Evolutionary conservation across 92 coral and sea anemone genomes (phyloP).

Genomic region (Zoanthus gigantus): DNA sequence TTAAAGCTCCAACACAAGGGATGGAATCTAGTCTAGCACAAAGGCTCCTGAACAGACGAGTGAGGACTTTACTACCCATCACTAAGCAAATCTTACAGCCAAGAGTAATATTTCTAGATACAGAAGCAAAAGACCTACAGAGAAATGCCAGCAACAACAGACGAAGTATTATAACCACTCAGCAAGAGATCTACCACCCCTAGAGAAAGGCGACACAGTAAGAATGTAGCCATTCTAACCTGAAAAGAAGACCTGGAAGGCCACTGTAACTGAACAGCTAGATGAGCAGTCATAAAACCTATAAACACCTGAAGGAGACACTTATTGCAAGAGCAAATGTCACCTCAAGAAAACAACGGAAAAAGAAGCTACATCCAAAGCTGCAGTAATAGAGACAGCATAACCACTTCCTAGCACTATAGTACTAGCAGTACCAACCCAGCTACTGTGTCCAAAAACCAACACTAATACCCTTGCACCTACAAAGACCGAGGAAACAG

Average conservation of each 20-base stretch:
- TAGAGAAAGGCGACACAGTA: slow-evolving; percentile 38
- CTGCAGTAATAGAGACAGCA: no score
- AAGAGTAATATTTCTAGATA: not conserved
- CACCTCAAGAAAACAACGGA: slow-evolving; percentile 14
- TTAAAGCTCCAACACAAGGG: slow-evolving; percentile 49
- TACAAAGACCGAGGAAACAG: no score
- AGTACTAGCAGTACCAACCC: no score
- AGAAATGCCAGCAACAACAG: not conserved
- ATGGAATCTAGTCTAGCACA: not conserved
- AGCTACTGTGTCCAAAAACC: no score
- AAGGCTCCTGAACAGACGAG: not conserved
- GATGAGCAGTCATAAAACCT: slow-evolving; percentile 58
- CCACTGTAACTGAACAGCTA: slow-evolving; percentile 1
- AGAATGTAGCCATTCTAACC: slow-evolving; percentile 55
- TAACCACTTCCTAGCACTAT: no score
- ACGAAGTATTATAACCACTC: not conserved
- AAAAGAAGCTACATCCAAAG: no score
- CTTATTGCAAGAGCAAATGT: slow-evolving; percentile 26
- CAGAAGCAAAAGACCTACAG: not conserved
- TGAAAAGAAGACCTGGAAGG: slow-evolving; percentile 38
- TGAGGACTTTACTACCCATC: slow-evolving; percentile 27
- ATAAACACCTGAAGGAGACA: not conserved
- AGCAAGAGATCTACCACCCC: slow-evolving; percentile 36
- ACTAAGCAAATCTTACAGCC: not conserved
- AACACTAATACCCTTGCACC: no score